Base-by-base conservation (phyloP, 1,140 invertebrate genomes). In the Drosophila malerkotliana region DNA sequence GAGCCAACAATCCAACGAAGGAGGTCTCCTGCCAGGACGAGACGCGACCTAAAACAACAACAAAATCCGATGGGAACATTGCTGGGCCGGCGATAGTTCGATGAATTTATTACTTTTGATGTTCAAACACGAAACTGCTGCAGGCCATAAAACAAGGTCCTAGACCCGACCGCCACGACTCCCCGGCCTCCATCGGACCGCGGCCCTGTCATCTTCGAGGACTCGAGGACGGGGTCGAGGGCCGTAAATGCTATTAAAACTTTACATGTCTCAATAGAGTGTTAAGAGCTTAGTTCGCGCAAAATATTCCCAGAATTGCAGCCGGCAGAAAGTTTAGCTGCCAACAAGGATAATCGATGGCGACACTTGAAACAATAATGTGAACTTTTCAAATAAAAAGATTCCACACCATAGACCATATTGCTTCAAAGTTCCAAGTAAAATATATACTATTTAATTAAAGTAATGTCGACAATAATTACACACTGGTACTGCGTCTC, bases 41-140 rank as follows among this genome's bases (percentile, higher is more conserved):
- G 34, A 37, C 34, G 34, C 78, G 68, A 84, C 77, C 80, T 85
- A 69, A 79, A 84, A 77, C 77, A 80, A 44, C 41, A 58, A 73
- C 62, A 80, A 76, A 57, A 76, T 61, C 24, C 76, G 32, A 72
- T 61, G 58, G 71, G 74, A 74, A 61, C 60, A 71, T 83, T 75
- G 72, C 71, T 59, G 49, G 78, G 44, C 14, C 39, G 30, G 56
- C 51, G 51, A 72, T 72, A 72, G 72, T 87, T 87, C 82, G 82
- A 87, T 87, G 83, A 87, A 87, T 87, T 87, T 87, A 87, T 87
- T 87, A 87, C 82, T 87, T 87, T 87, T 87, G 83, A 87, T 87
- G 82, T 87, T 87, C 74, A 87, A 88, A 88, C 78, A 87, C 78
- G 83, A 87, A 88, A 87, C 78, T 87, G 82, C 82, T 87, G 82